A percentile compares a stretch with the other conserved stretches of the same genome.
phyloP scores from a whole-genome alignment of 2,113 vertebrate genomes.

The Callospermophilus lateralis region DNA sequence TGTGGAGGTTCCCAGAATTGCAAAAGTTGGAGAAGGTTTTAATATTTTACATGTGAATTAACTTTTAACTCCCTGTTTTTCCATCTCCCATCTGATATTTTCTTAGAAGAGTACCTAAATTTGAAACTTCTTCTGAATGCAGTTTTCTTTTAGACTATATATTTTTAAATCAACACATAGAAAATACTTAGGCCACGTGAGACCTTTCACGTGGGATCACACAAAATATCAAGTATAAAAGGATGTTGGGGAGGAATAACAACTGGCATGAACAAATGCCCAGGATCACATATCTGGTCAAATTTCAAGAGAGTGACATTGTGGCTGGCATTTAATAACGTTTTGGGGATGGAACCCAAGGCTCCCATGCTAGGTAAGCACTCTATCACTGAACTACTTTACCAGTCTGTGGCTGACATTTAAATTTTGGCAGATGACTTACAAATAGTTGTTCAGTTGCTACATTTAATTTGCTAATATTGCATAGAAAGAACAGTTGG shows the following conservation, averaged over 20 bases:
- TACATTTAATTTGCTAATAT: not conserved
- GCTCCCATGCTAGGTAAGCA: not conserved
- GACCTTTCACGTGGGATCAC: not conserved
- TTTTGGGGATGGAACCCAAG: not conserved
- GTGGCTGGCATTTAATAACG: not conserved
- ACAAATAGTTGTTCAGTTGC: not conserved
- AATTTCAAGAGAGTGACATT: not conserved
- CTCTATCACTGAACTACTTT: not conserved
- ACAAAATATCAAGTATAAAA: not conserved
- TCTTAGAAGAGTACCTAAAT: slow-evolving; percentile 13
- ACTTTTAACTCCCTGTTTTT: not conserved
- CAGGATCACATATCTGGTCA: not conserved
- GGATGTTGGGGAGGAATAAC: not conserved
- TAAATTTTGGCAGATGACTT: not conserved
- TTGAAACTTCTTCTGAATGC: not conserved
- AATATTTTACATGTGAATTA: not conserved
- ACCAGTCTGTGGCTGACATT: not conserved
- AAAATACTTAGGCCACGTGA: not conserved
- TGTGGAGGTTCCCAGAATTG: not conserved
- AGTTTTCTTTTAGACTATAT: not conserved
- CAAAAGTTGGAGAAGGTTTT: not conserved
- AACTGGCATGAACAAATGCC: not conserved
- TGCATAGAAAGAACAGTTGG: not conserved
- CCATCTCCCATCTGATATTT: not conserved
- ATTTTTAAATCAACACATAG: not conserved